phyloP scores from a whole-genome alignment of 2,888 invertebrate genomes.

The Hypolimnas misippus region DNA sequence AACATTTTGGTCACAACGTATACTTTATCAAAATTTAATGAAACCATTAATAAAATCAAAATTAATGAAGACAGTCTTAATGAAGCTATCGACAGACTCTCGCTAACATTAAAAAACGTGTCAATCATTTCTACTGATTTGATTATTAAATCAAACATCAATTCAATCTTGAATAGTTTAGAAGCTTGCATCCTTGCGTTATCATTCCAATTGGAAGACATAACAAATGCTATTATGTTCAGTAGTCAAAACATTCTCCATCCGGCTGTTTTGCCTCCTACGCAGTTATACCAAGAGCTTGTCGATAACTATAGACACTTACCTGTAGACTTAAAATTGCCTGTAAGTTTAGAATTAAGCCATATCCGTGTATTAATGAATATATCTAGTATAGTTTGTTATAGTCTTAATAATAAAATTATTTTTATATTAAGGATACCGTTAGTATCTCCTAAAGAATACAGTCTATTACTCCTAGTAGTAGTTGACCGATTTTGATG shows the following conservation, averaged over 20 bases:
- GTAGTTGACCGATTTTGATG: too few relatives aligned
- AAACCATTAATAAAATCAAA: constrained; percentile 34
- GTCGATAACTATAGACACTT: constrained; percentile 39
- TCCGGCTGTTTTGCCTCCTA: constrained; percentile 43
- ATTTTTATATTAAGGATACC: constrained; percentile 31
- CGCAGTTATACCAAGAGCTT: constrained; percentile 41
- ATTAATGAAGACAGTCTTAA: constrained; percentile 29
- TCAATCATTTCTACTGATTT: constrained; percentile 10
- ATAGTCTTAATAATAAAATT: constrained; percentile 33
- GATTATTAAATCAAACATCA: constrained; percentile 18
- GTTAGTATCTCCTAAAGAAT: constrained; percentile 19
- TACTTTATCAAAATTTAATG: constrained; percentile 26
- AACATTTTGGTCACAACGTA: constrained; percentile 43
- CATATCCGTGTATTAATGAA: constrained; percentile 30
- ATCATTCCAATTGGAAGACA: constrained; percentile 35
- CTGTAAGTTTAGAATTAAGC: constrained; percentile 33
- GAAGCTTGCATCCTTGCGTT: constrained; percentile 14
- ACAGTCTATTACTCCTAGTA: too few relatives aligned
- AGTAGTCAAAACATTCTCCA: constrained; percentile 41
- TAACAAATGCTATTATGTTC: constrained; percentile 40
- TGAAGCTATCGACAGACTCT: constrained; percentile 27
- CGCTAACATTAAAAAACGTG: constrained; percentile 15
- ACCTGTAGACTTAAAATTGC: constrained; percentile 29
- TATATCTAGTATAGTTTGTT: constrained; percentile 36
- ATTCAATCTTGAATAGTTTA: constrained; percentile 26